These are phyloP conservation scores for Varanus komodoensis DNA, from an alignment of 2,113 vertebrate genomes.

Conservation along the genomic window DNA sequence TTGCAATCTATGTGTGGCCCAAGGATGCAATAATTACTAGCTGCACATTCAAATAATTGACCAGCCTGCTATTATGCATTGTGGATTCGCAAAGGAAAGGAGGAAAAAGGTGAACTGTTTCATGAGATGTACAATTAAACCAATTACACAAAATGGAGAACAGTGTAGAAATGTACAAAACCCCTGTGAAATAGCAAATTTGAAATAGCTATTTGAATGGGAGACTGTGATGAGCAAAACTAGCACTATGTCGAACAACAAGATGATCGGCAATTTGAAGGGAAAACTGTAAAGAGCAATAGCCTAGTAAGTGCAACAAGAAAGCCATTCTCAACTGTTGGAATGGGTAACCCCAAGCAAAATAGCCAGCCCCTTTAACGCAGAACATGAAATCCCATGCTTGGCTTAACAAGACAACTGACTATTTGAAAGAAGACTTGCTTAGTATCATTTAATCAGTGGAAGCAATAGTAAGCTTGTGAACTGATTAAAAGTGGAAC, in stretches of 20 bases:
- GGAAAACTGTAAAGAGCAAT: not conserved
- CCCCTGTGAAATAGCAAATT: not conserved
- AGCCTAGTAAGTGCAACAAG: not conserved
- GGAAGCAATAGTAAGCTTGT: not conserved
- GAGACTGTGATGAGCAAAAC: not conserved
- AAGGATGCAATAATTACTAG: not conserved
- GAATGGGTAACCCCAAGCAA: not conserved
- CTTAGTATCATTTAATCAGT: not conserved
- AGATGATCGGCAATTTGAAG: not conserved
- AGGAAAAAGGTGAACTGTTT: not conserved
- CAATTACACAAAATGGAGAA: not conserved
- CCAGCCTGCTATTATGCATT: not conserved
- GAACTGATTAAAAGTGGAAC: not conserved
- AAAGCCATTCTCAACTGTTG: not conserved
- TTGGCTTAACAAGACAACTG: not conserved
- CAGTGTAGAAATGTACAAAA: not conserved
- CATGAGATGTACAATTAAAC: not conserved
- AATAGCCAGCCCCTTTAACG: not conserved
- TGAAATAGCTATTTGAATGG: not conserved
- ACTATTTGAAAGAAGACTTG: not conserved
- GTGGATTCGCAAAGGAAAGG: not conserved
- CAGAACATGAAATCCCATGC: not conserved
- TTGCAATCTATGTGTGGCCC: not conserved
- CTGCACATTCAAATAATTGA: not conserved
- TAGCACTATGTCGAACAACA: not conserved